Conservation (phyloP, 2,888 invertebrate species). For the Bugulina stolonifera region DNA sequence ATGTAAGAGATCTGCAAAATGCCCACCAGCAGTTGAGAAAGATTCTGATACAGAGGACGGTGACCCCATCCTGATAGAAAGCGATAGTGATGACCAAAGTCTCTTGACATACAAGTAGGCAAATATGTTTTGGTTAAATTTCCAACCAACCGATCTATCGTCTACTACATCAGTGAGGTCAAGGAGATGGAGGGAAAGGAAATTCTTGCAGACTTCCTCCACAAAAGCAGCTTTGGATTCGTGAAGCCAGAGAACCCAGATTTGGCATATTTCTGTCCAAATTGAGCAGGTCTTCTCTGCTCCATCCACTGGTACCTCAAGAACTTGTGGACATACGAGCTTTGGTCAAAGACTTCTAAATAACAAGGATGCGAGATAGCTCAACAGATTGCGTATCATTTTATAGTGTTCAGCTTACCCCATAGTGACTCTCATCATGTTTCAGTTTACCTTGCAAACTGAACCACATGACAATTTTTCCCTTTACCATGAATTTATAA, state of each 20-base stretch:
- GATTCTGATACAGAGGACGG: neutral
- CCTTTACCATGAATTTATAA: neutral
- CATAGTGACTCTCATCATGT: neutral
- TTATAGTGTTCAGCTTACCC: neutral
- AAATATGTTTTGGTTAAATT: neutral
- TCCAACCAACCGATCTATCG: neutral
- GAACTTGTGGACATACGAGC: neutral
- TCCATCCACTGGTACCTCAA: neutral
- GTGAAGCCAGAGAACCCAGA: neutral
- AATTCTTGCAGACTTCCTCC: slow-evolving; percentile 4
- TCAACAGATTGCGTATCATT: neutral
- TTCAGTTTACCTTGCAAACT: neutral
- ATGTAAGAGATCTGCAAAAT: neutral
- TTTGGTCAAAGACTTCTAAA: neutral
- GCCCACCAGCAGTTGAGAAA: neutral
- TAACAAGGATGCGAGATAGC: neutral
- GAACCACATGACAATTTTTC: neutral
- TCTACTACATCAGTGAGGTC: neutral
- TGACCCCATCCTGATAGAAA: neutral
- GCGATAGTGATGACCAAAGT: neutral
- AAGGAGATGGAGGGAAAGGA: neutral
- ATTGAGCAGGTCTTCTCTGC: neutral
- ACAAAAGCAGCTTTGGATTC: neutral
- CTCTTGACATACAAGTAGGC: neutral
- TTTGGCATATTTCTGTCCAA: neutral